These are phyloP conservation scores for Dendrolimus houi DNA, from an alignment of 2,888 invertebrate genomes.

Conservation along the genomic window DNA sequence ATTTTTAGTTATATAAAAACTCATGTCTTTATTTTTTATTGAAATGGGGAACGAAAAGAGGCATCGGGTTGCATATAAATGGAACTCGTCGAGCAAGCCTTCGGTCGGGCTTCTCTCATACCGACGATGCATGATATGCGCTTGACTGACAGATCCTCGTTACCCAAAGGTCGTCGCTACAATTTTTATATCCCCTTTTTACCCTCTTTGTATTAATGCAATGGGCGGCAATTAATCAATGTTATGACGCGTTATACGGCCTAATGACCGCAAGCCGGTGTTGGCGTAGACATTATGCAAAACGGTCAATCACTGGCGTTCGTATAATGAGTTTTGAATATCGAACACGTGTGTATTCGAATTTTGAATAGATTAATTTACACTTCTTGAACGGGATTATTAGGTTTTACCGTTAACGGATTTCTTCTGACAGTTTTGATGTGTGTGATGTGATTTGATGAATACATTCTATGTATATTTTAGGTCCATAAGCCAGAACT, in stretches of 20 bases:
- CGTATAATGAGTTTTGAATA: background rate
- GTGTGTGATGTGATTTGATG: too few relatives aligned
- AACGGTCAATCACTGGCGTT: background rate
- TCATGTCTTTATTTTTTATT: slow-evolving; percentile 13
- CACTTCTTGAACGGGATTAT: too few relatives aligned
- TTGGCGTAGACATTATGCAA: background rate
- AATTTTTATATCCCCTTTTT: slow-evolving; percentile 41
- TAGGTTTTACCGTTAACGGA: too few relatives aligned
- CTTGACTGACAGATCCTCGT: slow-evolving; percentile 62
- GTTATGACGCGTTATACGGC: slow-evolving; percentile 62
- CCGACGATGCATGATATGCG: slow-evolving; percentile 11
- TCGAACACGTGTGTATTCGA: too few relatives aligned
- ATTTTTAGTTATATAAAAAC: background rate
- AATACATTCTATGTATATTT: too few relatives aligned
- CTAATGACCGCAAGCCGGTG: slow-evolving; percentile 39
- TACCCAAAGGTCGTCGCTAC: slow-evolving; percentile 62
- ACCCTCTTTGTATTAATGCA: slow-evolving; percentile 30
- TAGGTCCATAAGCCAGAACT: too few relatives aligned
- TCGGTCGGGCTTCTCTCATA: slow-evolving; percentile 15
- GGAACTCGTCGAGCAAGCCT: slow-evolving; percentile 46
- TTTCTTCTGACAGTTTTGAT: too few relatives aligned
- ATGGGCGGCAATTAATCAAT: slow-evolving; percentile 64
- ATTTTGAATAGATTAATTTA: too few relatives aligned
- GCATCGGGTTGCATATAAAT: slow-evolving; percentile 57
- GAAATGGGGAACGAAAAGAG: slow-evolving; percentile 28